phyloP scores from a whole-genome alignment of 2,113 vertebrate genomes.

The Caranx ignobilis region DNA sequence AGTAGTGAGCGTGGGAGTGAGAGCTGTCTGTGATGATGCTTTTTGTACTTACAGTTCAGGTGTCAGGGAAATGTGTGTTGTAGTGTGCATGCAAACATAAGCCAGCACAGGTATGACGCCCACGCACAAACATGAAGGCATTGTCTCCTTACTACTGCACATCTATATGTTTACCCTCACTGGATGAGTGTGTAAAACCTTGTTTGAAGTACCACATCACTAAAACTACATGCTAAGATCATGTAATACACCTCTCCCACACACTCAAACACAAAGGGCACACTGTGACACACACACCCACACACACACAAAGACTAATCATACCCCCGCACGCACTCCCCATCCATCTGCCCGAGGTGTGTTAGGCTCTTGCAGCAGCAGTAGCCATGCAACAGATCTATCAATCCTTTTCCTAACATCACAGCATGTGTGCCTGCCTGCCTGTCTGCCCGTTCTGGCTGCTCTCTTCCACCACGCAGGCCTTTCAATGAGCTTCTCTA shows the following conservation, averaged over 20 bases:
- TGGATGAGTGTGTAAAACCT: conserved; percentile 25
- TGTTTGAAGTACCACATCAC: conserved; percentile 56
- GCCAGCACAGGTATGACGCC: conserved; percentile 19
- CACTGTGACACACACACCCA: conserved; percentile 30
- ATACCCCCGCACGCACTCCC: conserved; percentile 58
- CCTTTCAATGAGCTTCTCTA: conserved; percentile 68
- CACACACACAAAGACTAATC: conserved; percentile 58
- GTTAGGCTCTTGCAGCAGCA: conserved; percentile 65
- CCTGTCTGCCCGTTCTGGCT: conserved; percentile 63
- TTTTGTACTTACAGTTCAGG: conserved; percentile 55
- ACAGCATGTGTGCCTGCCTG: conserved; percentile 67
- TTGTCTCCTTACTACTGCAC: not conserved
- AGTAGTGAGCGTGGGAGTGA: conserved; percentile 58
- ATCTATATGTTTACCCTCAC: conserved; percentile 41
- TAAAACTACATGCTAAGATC: conserved; percentile 59
- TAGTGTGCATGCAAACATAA: conserved; percentile 15
- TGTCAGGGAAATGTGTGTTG: conserved; percentile 31
- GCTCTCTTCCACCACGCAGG: conserved; percentile 67
- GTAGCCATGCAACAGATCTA: conserved; percentile 71
- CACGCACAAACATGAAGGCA: conserved; percentile 29
- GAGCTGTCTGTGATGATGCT: conserved; percentile 38
- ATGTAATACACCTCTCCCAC: conserved; percentile 70
- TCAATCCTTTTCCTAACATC: conserved; percentile 73
- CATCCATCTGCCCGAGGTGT: conserved; percentile 77
- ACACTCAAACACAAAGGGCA: conserved; percentile 67